These are phyloP conservation scores for Drosophila novamexicana DNA, from an alignment of 1,140 invertebrate species.

Conservation along the genomic window DNA sequence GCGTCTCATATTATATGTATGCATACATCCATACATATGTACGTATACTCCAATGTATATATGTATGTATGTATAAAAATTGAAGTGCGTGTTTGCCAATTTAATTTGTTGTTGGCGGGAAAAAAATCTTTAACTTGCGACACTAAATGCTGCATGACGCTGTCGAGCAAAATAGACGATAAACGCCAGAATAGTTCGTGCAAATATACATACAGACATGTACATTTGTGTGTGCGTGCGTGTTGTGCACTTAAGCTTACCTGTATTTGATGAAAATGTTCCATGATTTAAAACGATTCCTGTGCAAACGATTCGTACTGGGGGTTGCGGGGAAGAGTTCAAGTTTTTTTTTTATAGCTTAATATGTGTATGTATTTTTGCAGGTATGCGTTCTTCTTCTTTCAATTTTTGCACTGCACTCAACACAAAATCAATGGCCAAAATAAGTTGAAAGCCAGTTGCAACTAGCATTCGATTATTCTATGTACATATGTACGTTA, in stretches of 20 bases:
- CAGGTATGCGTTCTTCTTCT: slow-evolving; percentile 23
- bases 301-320: slow-evolving; percentile 25
- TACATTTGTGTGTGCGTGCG: slow-evolving; percentile 14
- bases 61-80: slow-evolving; percentile 10
- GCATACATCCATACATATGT: slow-evolving; percentile 7
- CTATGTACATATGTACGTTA: slow-evolving; percentile 41
- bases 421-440: slow-evolving; percentile 54
- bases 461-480: slow-evolving; percentile 62
- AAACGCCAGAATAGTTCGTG: slow-evolving; percentile 34
- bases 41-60: not conserved
- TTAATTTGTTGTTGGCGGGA: slow-evolving; percentile 69
- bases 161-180: slow-evolving; percentile 9
- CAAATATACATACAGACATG: slow-evolving; percentile 16
- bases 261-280: slow-evolving; percentile 84
- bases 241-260: slow-evolving; percentile 65
- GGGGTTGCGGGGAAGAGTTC: slow-evolving; percentile 6
- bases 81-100: slow-evolving; percentile 44
- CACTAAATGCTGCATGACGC: slow-evolving; percentile 15
- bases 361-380: slow-evolving; percentile 19
- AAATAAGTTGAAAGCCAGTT: slow-evolving; percentile 60
- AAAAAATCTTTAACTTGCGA: slow-evolving; percentile 36
- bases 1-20: slow-evolving; percentile 32
- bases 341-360: slow-evolving; percentile 18
- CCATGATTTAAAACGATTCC: slow-evolving; percentile 59
- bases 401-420: slow-evolving; percentile 53